Conservation (phyloP, 2,888 invertebrate species). For the Dimorphilus gyrociliatus region DNA sequence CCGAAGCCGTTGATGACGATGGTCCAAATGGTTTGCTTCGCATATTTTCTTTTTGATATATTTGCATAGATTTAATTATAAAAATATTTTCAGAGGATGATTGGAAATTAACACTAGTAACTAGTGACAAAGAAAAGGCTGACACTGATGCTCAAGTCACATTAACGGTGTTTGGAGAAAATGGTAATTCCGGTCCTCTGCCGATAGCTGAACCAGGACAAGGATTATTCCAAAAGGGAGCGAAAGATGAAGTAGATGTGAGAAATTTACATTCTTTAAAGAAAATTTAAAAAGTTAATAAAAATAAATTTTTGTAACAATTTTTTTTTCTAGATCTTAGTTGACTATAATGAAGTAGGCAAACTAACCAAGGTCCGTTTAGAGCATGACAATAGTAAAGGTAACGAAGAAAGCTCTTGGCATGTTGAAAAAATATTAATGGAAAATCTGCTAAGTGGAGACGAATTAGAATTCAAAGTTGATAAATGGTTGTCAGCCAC, state of each 20-base stretch:
- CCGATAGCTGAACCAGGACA: slow-evolving; percentile 14
- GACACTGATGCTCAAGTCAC: slow-evolving; percentile 25
- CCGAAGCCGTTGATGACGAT: slow-evolving; percentile 4
- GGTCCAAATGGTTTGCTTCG: no score
- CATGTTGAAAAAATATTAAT: slow-evolving; percentile 20
- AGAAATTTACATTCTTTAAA: no score
- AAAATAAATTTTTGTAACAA: no score
- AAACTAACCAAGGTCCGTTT: slow-evolving; percentile 24
- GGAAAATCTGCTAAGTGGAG: slow-evolving; percentile 10
- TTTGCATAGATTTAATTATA: not conserved
- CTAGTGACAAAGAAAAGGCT: slow-evolving; percentile 15
- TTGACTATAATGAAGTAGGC: slow-evolving; percentile 20
- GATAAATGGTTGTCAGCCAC: slow-evolving; percentile 20
- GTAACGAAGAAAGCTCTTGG: slow-evolving; percentile 15
- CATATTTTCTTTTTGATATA: no score
- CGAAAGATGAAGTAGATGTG: slow-evolving; percentile 28
- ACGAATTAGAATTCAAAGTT: slow-evolving; percentile 17
- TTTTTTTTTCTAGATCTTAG: slow-evolving; percentile 13
- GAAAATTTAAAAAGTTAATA: no score
- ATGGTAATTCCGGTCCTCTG: slow-evolving; percentile 20
- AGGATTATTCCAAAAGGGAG: slow-evolving; percentile 19
- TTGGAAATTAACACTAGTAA: slow-evolving; percentile 19
- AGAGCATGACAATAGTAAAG: slow-evolving; percentile 18
- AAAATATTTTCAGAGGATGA: slow-evolving; percentile 13
- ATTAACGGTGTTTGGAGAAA: slow-evolving; percentile 26